A percentile compares a stretch with the other conserved stretches of the same genome.
These are phyloP conservation scores for Platyrinchus mystaceus DNA, from an alignment of 2,797 vertebrate species.

Conservation along the genomic window DNA sequence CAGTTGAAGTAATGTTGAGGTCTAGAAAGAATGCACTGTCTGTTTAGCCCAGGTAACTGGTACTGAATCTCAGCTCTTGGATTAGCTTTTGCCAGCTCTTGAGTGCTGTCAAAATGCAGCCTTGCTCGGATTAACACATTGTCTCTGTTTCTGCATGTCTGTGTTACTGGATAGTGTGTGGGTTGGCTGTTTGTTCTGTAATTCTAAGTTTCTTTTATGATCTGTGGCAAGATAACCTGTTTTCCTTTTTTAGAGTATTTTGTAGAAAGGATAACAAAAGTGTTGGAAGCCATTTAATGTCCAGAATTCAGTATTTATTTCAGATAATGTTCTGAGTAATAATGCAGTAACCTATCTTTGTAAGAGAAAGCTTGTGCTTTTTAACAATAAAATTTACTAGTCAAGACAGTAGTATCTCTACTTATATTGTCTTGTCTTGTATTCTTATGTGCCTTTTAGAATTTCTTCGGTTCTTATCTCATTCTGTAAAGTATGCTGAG, in stretches of 20 bases:
- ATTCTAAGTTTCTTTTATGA: background rate
- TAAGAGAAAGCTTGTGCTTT: background rate
- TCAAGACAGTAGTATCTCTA: background rate
- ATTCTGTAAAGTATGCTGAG: background rate
- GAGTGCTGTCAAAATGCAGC: background rate
- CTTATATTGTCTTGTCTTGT: background rate
- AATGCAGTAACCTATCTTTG: background rate
- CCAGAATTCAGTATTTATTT: background rate
- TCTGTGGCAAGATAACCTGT: background rate
- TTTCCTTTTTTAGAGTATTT: background rate
- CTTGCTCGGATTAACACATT: background rate
- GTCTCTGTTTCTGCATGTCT: background rate
- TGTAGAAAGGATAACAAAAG: background rate
- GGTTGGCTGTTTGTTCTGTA: background rate
- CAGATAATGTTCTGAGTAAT: background rate
- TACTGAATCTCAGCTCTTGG: background rate
- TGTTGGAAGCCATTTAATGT: background rate
- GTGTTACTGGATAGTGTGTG: background rate
- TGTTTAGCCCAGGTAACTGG: background rate
- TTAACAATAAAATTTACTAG: background rate
- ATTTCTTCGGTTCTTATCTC: background rate
- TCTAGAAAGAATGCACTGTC: background rate
- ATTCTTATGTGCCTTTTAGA: background rate
- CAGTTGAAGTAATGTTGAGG: background rate
- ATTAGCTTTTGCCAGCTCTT: background rate